A percentile compares a stretch with the other conserved stretches of the same genome.
Evolutionary conservation across 2,113 vertebrate genomes (phyloP).

Genomic region (Indicator maculatus): DNA sequence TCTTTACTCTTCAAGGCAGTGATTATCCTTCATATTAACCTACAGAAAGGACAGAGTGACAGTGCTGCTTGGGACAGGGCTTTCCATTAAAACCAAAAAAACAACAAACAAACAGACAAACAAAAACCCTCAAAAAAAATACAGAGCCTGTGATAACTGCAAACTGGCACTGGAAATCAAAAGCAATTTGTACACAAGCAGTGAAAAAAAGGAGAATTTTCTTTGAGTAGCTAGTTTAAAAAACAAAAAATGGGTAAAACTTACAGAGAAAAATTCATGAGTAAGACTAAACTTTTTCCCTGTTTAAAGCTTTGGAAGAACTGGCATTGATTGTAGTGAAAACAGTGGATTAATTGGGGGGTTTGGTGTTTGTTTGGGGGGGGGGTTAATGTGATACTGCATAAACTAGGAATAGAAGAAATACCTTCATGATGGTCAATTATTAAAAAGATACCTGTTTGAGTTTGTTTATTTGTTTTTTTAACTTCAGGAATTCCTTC

Average conservation of each 20-base stretch:
- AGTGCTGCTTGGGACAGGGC: accelerated
- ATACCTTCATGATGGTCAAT: neutral
- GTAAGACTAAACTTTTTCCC: neutral
- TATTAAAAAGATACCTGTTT: accelerated
- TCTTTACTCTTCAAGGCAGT: neutral
- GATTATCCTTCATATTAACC: neutral
- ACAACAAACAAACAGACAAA: no score
- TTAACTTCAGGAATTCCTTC: neutral
- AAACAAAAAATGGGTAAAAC: neutral
- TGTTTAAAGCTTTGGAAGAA: neutral
- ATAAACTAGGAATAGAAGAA: neutral
- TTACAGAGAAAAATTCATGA: neutral
- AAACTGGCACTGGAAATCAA: neutral
- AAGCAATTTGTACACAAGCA: no score
- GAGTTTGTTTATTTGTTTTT: neutral
- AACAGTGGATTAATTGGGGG: neutral
- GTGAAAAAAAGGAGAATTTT: neutral
- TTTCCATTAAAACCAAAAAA: neutral
- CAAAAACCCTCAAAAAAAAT: no score
- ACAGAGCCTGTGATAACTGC: neutral
- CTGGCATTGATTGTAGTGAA: accelerated
- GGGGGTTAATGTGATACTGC: neutral
- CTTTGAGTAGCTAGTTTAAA: neutral
- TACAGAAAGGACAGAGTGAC: neutral
- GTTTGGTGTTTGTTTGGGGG: no score